phyloP scores from a whole-genome alignment of 2,888 invertebrate species.

The Dynastes maya region DNA sequence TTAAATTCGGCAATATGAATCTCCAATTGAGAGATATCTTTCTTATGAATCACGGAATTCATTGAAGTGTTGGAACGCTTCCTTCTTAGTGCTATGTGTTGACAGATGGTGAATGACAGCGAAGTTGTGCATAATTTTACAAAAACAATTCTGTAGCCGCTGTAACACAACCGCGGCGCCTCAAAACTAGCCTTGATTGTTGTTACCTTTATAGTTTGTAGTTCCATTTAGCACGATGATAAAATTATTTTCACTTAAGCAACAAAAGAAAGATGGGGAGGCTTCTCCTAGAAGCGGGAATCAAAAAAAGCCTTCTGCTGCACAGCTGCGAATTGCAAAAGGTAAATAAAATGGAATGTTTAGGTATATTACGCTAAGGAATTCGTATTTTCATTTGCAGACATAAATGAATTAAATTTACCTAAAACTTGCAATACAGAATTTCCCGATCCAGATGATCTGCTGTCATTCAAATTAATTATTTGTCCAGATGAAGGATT shows the following conservation, averaged over 20 bases:
- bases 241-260: conserved; percentile 97
- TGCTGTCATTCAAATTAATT: conserved; percentile 95
- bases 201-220: conserved; percentile 45
- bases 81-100: conserved; percentile 50
- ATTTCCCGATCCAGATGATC: conserved; percentile 96
- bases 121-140: conserved; percentile 55
- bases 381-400: conserved; percentile 73
- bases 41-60: conserved; percentile 31
- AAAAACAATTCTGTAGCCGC: conserved; percentile 55
- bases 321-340: conserved; percentile 97
- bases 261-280: conserved; percentile 98
- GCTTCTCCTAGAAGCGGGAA: conserved; percentile 81
- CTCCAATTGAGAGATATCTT: conserved; percentile 13
- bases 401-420: conserved; percentile 96
- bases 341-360: conserved; percentile 73
- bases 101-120: conserved; percentile 57
- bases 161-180: conserved; percentile 43
- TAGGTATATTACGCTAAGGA: conserved; percentile 37
- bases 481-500: conserved; percentile 99
- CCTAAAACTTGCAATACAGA: conserved; percentile 97
- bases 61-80: conserved; percentile 48
- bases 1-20: conserved; percentile 41
- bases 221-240: conserved; percentile 78
- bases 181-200: conserved; percentile 32
- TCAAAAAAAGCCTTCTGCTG: conserved; percentile 96